Conservation (phyloP, 2,113 vertebrate genomes). For the Neoarius graeffei region DNA sequence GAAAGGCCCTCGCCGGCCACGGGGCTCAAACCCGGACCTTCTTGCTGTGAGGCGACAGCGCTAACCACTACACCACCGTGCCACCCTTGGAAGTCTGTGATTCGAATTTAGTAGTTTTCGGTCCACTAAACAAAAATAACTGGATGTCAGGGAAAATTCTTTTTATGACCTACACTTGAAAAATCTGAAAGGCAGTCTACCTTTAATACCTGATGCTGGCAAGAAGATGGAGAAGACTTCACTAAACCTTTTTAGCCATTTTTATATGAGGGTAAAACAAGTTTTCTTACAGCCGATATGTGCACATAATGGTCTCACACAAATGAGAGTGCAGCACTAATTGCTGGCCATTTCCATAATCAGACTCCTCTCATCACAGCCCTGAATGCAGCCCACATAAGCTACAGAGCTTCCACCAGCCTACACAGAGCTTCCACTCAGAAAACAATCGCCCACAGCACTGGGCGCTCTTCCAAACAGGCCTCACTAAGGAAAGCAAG, state of each 20-base stretch:
- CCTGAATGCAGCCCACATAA: conserved; percentile 37
- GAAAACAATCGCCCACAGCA: conserved; percentile 44
- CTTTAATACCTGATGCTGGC: background rate
- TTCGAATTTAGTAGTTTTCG: too few relatives aligned
- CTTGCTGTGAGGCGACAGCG: too few relatives aligned
- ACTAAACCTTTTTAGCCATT: background rate
- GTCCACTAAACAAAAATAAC: too few relatives aligned
- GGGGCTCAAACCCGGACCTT: too few relatives aligned
- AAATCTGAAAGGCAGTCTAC: too few relatives aligned
- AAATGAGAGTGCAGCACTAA: conserved; percentile 27
- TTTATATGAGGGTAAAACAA: background rate
- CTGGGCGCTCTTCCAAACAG: conserved; percentile 35
- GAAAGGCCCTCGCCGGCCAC: too few relatives aligned
- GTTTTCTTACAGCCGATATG: background rate
- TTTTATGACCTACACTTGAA: too few relatives aligned
- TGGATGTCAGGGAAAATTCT: too few relatives aligned
- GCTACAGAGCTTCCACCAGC: conserved; percentile 33
- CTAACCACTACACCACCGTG: too few relatives aligned
- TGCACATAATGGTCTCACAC: conserved; percentile 2
- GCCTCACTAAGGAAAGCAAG: conserved; percentile 33
- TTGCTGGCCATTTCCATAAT: conserved; percentile 38
- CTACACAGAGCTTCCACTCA: conserved; percentile 45
- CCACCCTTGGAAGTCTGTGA: too few relatives aligned
- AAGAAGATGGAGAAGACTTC: background rate
- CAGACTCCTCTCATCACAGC: conserved; percentile 26